Evolutionary conservation across 64 coral and sea anemone genomes (phyloP).

Genomic region (Montipora foliosa): DNA sequence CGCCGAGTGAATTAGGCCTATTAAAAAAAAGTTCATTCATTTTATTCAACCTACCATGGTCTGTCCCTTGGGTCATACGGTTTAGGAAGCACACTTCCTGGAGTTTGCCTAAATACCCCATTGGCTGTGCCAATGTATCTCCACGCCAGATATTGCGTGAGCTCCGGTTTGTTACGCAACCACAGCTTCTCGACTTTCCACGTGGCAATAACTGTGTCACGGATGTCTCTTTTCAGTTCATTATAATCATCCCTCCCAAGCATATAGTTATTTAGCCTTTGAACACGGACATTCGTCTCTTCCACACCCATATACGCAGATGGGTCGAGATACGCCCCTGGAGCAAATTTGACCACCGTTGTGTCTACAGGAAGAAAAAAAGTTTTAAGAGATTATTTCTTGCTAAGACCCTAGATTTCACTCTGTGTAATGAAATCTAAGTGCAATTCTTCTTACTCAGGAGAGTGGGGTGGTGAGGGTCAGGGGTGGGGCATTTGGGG

Average conservation of each 20-base stretch:
- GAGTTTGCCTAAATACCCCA: slow-evolving; percentile 59
- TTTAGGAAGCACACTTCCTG: slow-evolving; percentile 30
- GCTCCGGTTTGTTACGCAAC: slow-evolving; percentile 26
- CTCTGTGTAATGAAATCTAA: too few species aligned
- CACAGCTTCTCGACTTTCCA: slow-evolving; percentile 51
- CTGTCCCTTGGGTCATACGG: slow-evolving; percentile 60
- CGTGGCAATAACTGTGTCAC: slow-evolving; percentile 64
- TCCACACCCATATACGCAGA: slow-evolving; percentile 46
- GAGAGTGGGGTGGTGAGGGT: too few species aligned
- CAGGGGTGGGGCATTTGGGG: too few species aligned
- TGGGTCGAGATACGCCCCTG: slow-evolving; percentile 43
- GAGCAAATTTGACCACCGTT: slow-evolving; percentile 60
- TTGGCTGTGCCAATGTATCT: slow-evolving; percentile 72
- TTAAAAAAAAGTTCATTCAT: background rate
- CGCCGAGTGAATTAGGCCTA: too few species aligned
- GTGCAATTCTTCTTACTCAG: too few species aligned
- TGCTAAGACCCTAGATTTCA: too few species aligned
- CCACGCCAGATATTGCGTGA: slow-evolving; percentile 61
- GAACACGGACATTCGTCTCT: background rate
- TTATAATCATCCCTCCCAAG: background rate
- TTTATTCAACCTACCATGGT: slow-evolving; percentile 51
- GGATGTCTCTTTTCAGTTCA: background rate
- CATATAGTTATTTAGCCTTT: background rate
- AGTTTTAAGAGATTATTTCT: too few species aligned
- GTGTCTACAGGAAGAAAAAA: slow-evolving; percentile 14